Evolutionary conservation across 1,140 invertebrate genomes (phyloP).

Genomic region (Agraylea sexmaculata): DNA sequence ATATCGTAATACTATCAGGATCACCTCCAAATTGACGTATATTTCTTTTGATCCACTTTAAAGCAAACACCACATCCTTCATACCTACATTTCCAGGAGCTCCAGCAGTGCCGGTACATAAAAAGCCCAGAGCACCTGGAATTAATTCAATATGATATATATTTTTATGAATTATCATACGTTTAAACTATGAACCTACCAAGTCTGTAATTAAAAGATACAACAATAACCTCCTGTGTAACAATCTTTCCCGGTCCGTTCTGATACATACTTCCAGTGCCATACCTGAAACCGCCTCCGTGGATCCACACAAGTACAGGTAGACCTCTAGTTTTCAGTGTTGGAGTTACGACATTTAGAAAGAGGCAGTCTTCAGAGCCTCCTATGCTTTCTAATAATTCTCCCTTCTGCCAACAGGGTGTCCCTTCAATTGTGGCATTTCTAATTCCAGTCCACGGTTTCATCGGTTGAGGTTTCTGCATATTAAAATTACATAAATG

Average conservation of each 20-base stretch:
- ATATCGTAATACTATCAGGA: constrained; percentile 36
- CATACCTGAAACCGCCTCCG: constrained; percentile 57
- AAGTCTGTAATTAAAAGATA: constrained; percentile 52
- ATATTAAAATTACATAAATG: too few species aligned
- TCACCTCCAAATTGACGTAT: constrained; percentile 50
- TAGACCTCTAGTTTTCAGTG: constrained; percentile 25
- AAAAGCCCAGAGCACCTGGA: constrained; percentile 37
- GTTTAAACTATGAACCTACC: too few species aligned
- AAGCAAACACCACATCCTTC: constrained; percentile 42
- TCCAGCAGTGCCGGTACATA: constrained; percentile 37
- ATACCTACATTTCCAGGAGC: constrained; percentile 47
- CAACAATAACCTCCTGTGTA: constrained; percentile 50
- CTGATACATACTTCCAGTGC: constrained; percentile 40
- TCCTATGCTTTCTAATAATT: not conserved
- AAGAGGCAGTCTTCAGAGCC: constrained; percentile 31
- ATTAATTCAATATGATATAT: too few species aligned
- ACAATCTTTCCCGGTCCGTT: constrained; percentile 53
- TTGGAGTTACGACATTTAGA: constrained; percentile 28
- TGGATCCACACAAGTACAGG: constrained; percentile 54
- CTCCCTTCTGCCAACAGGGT: too few species aligned
- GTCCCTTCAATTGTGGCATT: too few species aligned
- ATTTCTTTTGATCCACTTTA: constrained; percentile 49
- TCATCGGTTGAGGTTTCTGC: too few species aligned
- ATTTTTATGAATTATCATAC: too few species aligned
- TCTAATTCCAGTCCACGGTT: too few species aligned